Evolutionary conservation across 1,140 invertebrate genomes (phyloP), one percentile per base, ranked within the genome.

Genomic region (Arion vulgaris): DNA sequence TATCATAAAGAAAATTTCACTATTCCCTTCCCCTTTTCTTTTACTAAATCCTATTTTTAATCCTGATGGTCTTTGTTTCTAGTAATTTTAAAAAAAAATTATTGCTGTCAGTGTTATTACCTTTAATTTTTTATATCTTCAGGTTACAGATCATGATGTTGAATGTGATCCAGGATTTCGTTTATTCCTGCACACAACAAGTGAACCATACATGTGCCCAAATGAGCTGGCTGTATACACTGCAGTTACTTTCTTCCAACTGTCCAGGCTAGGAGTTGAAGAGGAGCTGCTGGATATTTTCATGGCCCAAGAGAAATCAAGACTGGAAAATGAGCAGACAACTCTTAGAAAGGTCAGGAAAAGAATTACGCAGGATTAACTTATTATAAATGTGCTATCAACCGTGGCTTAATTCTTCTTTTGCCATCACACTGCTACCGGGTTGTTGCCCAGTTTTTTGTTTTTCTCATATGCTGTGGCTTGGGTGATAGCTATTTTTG

Each of bases 141-240:
- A 92, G 91, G 88, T 92, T 32, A 90, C 91, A 45, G 91, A 92
- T 77, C 91, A 92, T 85, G 92, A 93, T 68, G 91, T 93, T 34
- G 92, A 93, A 81, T 92, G 92, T 86, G 89, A 91, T 81, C 91
- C 91, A 23, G 84, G 86, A 39, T 93, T 93, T 86, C 85, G 92
- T 23, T 80, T 93, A 76, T 93, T 88, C 84, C 86, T 93, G 0
- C 92, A 93, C 84, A 92, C 92, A 13, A 90, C 90, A 28, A 83
- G 86, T 39, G 90, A 91, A 78, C 88, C 92, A 1, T 87, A 91
- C 75, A 78, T 84, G 39, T 87, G 92, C n/a, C 91, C 91, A 45
- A 86, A 87, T 36, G 83, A 87, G 13, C 86, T 92, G 38, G 90
- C 89, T n/a, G 90, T 91, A 1, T 90, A 90, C 75, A 88, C 90